A percentile compares a stretch with the other conserved stretches of the same genome.
These are phyloP conservation scores for Hemicordylus capensis DNA, from an alignment of 2,113 vertebrate genomes.

Conservation along the genomic window DNA sequence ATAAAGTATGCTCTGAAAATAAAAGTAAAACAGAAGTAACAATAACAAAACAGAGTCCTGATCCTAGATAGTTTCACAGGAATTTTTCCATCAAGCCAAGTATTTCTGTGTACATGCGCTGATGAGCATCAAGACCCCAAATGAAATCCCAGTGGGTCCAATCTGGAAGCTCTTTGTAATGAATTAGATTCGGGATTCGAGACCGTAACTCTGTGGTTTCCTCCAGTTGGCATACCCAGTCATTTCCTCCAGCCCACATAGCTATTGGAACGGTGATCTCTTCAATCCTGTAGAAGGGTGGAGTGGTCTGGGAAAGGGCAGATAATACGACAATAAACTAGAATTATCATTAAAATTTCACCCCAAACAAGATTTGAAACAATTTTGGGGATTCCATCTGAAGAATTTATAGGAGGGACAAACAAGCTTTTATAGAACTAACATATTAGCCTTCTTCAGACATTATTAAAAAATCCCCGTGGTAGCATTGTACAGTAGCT, in stretches of 20 bases:
- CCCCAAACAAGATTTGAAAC: too few species aligned
- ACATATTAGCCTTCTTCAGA: too few species aligned
- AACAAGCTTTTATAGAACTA: too few species aligned
- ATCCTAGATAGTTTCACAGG: too few species aligned
- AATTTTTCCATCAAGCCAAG: slow-evolving; percentile 63
- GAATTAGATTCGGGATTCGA: slow-evolving; percentile 64
- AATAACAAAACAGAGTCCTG: too few species aligned
- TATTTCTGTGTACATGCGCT: slow-evolving; percentile 66
- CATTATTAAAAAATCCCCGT: too few species aligned
- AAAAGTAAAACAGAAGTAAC: too few species aligned
- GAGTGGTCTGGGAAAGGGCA: slow-evolving; percentile 74
- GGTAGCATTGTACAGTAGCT: too few species aligned
- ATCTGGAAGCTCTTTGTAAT: slow-evolving; percentile 69
- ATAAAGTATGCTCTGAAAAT: too few species aligned
- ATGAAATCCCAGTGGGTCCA: slow-evolving; percentile 76
- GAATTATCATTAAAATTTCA: not conserved
- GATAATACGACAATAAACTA: not conserved
- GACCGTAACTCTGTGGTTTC: slow-evolving; percentile 56
- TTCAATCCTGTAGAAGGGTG: slow-evolving; percentile 75
- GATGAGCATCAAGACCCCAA: slow-evolving; percentile 72
- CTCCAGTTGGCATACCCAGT: slow-evolving; percentile 67
- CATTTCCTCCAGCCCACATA: slow-evolving; percentile 70
- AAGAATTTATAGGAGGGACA: too few species aligned
- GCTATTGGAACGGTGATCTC: slow-evolving; percentile 68
- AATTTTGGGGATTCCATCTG: too few species aligned